phyloP scores from a whole-genome alignment of 2,888 invertebrate species.

The Heterodera filipjevi region DNA sequence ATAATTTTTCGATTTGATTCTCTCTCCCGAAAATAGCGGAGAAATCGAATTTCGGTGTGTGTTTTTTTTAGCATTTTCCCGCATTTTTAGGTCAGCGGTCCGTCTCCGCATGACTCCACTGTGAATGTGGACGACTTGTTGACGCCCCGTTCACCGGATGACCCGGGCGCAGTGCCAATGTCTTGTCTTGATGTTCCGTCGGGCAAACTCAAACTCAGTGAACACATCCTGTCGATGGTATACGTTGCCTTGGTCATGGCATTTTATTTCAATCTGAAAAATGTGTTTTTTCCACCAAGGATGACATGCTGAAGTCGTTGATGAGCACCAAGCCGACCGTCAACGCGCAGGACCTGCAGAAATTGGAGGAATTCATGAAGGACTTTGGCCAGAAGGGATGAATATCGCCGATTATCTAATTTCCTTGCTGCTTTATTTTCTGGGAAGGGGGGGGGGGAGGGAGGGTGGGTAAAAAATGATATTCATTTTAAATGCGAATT shows the following conservation, averaged over 20 bases:
- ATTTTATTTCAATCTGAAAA: constrained; percentile 20
- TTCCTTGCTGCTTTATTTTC: not conserved
- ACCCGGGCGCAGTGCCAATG: constrained; percentile 91
- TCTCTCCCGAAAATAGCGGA: too few relatives aligned
- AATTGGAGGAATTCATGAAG: constrained; percentile 89
- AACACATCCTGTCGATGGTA: constrained; percentile 93
- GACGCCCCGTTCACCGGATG: constrained; percentile 95
- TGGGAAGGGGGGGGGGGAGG: too few relatives aligned
- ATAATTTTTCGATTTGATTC: too few relatives aligned
- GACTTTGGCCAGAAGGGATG: constrained; percentile 98
- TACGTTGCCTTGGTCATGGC: constrained; percentile 17
- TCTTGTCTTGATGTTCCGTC: constrained; percentile 94
- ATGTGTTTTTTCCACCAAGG: constrained; percentile 67
- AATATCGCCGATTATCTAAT: not conserved
- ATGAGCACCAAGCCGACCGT: constrained; percentile 95
- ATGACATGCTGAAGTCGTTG: constrained; percentile 88
- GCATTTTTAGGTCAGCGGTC: constrained; percentile 75
- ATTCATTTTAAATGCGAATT: too few relatives aligned
- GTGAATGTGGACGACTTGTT: constrained; percentile 84
- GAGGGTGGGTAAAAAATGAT: too few relatives aligned
- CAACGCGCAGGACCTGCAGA: constrained; percentile 90
- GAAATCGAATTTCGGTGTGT: not conserved
- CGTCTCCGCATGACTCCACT: constrained; percentile 81
- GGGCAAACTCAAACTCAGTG: constrained; percentile 90
- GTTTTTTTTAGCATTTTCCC: not conserved